Conservation (phyloP, 2,888 invertebrate species). For the Drosophila barbarae region DNA sequence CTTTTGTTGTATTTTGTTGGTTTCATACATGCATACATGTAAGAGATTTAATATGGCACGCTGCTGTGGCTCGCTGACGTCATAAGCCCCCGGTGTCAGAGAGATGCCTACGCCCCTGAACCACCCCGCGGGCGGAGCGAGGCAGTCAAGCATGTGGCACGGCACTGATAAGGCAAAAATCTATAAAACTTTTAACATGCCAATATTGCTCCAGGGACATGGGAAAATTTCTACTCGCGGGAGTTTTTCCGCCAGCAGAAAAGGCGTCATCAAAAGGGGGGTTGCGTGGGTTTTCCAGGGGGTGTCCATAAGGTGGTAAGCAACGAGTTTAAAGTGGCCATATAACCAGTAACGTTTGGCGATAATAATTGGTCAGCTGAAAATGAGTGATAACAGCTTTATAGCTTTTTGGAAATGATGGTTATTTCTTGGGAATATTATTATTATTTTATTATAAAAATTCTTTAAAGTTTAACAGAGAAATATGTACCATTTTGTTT, state of each 20-base stretch:
- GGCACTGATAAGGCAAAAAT: constrained; percentile 59
- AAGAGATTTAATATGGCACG: constrained; percentile 60
- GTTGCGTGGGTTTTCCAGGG: not conserved
- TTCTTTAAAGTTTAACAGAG: too few relatives aligned
- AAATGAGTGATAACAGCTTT: not conserved
- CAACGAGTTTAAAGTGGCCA: constrained; percentile 6
- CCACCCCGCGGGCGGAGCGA: constrained; percentile 8
- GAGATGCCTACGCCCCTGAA: constrained; percentile 18
- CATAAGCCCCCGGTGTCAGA: constrained; percentile 42
- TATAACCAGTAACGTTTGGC: constrained; percentile 6
- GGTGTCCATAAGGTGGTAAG: not conserved
- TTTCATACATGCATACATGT: constrained; percentile 28
- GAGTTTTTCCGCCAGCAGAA: constrained; percentile 14
- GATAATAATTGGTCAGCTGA: not conserved
- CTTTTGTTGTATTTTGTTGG: constrained; percentile 15
- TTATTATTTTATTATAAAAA: not conserved
- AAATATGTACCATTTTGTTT: not conserved
- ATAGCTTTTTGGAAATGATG: not conserved
- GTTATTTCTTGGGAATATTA: not conserved
- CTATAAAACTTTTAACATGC: constrained; percentile 49
- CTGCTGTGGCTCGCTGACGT: constrained; percentile 59
- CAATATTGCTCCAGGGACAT: constrained; percentile 31
- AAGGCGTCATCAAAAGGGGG: not conserved
- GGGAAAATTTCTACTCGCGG: constrained; percentile 24
- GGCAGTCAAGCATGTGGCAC: constrained; percentile 33